Base-by-base conservation (phyloP, 1,140 invertebrate genomes). In the Sinella curviseta region DNA sequence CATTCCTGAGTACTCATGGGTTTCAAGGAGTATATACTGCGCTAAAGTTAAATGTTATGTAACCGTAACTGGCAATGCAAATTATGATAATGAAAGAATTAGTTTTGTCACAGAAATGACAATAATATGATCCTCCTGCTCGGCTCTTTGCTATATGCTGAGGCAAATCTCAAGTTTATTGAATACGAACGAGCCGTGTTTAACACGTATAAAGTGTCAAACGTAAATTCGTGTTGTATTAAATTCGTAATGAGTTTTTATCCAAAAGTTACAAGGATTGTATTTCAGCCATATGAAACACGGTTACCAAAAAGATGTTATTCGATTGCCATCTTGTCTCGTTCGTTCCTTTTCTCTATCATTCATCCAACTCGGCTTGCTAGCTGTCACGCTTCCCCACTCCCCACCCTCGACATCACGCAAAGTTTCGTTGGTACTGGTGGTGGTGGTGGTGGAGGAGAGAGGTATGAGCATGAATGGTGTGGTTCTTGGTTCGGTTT, bases 301-400 rank as follows among this genome's bases (percentile, higher is more conserved):
- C 39, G 39, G 4, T 8, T 48, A 48, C 39, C 39, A 48, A 17
- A 48, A 48, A 48, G 17, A 8, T n/a, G n/a, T n/a, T n/a, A n/a
- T 48, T 17, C 39, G 39, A 48, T 48, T 48, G 39, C 39, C 39
- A 48, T 48, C 39, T 48, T 48, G 39, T n/a, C n/a, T n/a, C n/a
- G n/a, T n/a, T n/a, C n/a, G n/a, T n/a, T n/a, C n/a, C n/a, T n/a
- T n/a, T n/a, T n/a, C n/a, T 48, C 4, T 48, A 48, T 48, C 39
- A 48, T 48, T 48, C 39, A 48, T 48, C 39, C 17, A 17, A 48
- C 4, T 48, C 39, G 17, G 17, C 39, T 48, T 48, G 39, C 39
- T 48, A 60, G 55, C 24, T 60, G 55, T 60, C 55, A 60, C 55
- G 55, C 55, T 60, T 60, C 55, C 55, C 55, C 55, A 60, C 55